Evolutionary conservation across 2,888 invertebrate genomes (phyloP), one percentile per base, ranked within the genome.

Genomic region (Cryptus armator): DNA sequence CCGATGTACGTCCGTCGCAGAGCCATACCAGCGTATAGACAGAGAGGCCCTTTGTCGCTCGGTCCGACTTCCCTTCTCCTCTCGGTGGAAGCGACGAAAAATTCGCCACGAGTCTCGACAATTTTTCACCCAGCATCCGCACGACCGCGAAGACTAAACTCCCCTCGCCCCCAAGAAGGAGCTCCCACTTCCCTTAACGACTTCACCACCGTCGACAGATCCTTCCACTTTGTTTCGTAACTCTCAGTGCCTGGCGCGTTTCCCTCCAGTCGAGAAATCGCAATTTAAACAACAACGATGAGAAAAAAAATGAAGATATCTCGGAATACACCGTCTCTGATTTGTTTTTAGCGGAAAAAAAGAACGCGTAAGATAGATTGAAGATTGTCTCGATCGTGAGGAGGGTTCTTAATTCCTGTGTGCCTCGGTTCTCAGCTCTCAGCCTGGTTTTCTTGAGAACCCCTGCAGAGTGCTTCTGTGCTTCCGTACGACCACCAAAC

Each of bases 71-170:
- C 66, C 37, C 7, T 5, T 29, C n/a, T 10, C 43, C 29, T 10
- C 62, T 29, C 62, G 59, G 5, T 37, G 37, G 64, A 43, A 6
- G 48, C 37, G 19, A 75, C 75, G 70, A 72, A 81, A 84, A 81
- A 84, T 84, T 84, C 76, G 64, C 66, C 53, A 32, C 66, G 71
- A 77, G 81, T 77, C 71, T 62, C 19, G 44, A 48, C 62, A 66
- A 81, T 84, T 81, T 81, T 72, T 81, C 84, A 81, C 70, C 53
- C 59, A 71, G 64, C 71, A 48, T 71, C 79, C 59, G 14, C 48
- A 59, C 59, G 44, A n/a, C 32, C 46, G 37, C 43, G 46, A 51
- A 16, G 24, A 19, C 29, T 10, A 3, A 32, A 14, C 43, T 48
- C 43, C 62, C 37, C 64, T 46, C 56, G 10, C 32, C 62, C 62